Percentiles rank a stretch among this genome's conserved stretches.
Evolutionary conservation across 2,888 invertebrate genomes (phyloP).

Genomic region (Caenorhabditis imperialis): DNA sequence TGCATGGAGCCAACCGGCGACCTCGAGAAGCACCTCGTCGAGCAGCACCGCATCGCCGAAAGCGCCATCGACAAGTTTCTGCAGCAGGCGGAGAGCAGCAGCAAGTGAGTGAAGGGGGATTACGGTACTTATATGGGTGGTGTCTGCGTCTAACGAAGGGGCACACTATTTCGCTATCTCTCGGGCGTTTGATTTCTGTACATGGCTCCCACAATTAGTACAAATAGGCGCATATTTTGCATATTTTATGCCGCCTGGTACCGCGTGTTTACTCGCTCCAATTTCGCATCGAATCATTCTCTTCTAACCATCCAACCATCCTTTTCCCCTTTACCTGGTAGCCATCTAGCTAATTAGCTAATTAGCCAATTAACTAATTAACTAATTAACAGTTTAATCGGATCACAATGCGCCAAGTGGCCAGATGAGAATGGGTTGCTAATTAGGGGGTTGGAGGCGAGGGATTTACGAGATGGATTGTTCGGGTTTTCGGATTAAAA

Average conservation of each 20-base stretch:
- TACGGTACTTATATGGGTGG: too few relatives aligned
- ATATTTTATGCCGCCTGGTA: slow-evolving; percentile 46
- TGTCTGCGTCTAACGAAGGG: too few relatives aligned
- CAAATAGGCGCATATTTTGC: slow-evolving; percentile 42
- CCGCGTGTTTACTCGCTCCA: slow-evolving; percentile 29
- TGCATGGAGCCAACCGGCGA: slow-evolving; percentile 57
- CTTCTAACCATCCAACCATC: neutral
- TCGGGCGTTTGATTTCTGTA: neutral
- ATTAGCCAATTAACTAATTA: too few relatives aligned
- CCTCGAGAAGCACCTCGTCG: slow-evolving; percentile 60
- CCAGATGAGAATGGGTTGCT: too few relatives aligned
- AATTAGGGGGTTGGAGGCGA: too few relatives aligned
- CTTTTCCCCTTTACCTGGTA: slow-evolving; percentile 2
- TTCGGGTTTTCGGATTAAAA: too few relatives aligned
- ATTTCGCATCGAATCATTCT: slow-evolving; percentile 5
- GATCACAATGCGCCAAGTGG: too few relatives aligned
- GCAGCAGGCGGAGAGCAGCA: slow-evolving; percentile 42
- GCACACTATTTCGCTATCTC: slow-evolving; percentile 10
- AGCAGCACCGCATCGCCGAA: slow-evolving; percentile 70
- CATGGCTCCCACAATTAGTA: slow-evolving; percentile 39
- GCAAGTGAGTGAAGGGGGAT: slow-evolving; percentile 42
- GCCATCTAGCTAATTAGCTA: slow-evolving; percentile 6
- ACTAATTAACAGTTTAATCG: too few relatives aligned
- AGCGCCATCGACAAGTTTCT: slow-evolving; percentile 67
- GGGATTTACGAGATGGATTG: too few relatives aligned